These are phyloP conservation scores for Trachops cirrhosus DNA, from an alignment of 2,797 vertebrate species.

Conservation along the genomic window DNA sequence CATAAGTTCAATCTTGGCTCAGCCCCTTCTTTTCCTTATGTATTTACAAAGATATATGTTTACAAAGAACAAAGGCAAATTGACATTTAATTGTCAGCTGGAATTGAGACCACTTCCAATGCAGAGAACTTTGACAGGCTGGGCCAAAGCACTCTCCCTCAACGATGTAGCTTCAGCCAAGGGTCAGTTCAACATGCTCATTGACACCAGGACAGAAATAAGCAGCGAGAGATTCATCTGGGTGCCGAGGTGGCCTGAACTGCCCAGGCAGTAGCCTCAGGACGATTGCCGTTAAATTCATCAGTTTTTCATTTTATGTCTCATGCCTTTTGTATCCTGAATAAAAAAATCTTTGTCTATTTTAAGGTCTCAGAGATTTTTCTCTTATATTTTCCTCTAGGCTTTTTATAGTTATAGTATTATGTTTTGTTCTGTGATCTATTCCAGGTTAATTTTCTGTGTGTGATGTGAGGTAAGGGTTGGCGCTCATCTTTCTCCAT, in stretches of 20 bases:
- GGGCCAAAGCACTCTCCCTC: not conserved
- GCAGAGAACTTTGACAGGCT: not conserved
- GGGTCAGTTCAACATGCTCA: not conserved
- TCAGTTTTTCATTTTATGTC: not conserved
- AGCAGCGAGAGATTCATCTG: not conserved
- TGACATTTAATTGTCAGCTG: not conserved
- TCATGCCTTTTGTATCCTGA: not conserved
- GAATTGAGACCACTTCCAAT: not conserved
- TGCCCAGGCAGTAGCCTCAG: not conserved
- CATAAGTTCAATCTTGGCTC: not conserved
- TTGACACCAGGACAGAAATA: not conserved
- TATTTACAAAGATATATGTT: not conserved
- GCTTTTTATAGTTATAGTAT: not conserved
- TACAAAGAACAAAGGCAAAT: not conserved
- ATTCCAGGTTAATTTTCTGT: not conserved
- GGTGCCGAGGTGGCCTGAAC: not conserved
- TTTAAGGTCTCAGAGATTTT: not conserved
- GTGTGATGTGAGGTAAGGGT: not conserved
- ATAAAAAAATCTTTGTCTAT: not conserved
- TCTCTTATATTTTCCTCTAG: not conserved
- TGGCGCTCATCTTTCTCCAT: not conserved
- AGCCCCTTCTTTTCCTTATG: not conserved
- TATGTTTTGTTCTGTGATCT: not conserved
- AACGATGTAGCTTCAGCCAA: not conserved
- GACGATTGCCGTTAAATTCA: not conserved